Base-by-base conservation (phyloP, 2,113 vertebrate species). In the Gavia stellata region DNA sequence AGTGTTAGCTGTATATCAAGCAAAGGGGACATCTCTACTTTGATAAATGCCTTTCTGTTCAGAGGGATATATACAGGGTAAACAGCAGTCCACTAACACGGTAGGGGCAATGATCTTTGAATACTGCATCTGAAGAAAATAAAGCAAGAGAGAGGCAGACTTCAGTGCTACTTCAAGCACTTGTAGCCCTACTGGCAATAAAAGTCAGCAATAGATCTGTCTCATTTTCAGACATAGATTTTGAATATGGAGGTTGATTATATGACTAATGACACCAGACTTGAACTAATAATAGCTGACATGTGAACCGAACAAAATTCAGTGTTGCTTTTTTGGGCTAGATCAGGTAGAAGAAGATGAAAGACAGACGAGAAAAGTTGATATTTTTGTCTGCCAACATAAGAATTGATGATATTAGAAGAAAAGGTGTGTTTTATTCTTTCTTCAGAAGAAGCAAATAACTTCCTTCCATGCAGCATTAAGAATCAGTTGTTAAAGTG, bases 401-500 rank as follows among this genome's bases (percentile, higher is more conserved):
- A 62, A 80, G 38, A 91, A 78, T 38, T 78, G 14, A 70, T 83
- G 21, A 84, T 71, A 66, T 81, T 61, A 67, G 50, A 81, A 83
- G 38, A 56, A 88, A 88, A 91, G 19, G 3, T 31, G 25, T 75
- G 18, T 9, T 96, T 82, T 67, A 81, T 6, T 73, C 42, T 71
- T 78, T 78, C 55, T 86, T 94, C 56, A 65, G 86, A 92, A 77
- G 38, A 6, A 88, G 63, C 61, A 96, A 94, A 79, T 87, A 95
- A 52, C 42, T 92, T 89, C 7, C 14, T 94, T 92, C 79, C 40
- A 89, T 1, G 11, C 10, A 75, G 65, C 47, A 85, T 91, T 89
- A 92, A 84, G 81, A 94, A 91, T 84, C 81, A 91, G 49, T 91
- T 53, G 52, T 82, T 84, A 91, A 92, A 89, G 47, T 53, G 68